Percentiles rank a stretch among this genome's conserved stretches.
Conservation (phyloP, 2,888 invertebrate genomes). For the Lampropteryx suffumata region DNA sequence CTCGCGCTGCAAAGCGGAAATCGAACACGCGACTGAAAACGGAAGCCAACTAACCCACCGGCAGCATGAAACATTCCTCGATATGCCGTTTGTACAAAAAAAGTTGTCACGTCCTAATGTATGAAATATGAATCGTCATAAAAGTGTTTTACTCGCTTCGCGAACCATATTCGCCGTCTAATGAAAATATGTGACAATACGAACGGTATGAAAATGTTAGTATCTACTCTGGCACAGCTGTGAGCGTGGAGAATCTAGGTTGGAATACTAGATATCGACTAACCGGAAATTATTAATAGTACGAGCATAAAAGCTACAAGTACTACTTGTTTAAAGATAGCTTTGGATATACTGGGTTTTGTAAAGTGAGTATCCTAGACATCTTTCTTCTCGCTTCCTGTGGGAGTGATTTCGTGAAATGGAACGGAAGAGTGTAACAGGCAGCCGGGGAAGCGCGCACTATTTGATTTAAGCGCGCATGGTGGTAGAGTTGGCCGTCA, state of each 20-base stretch:
- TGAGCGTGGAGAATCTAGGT: constrained; percentile 35
- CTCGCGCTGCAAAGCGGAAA: constrained; percentile 5
- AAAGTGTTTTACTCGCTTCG: constrained; percentile 39
- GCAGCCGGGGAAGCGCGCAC: too few species aligned
- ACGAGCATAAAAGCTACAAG: constrained; percentile 18
- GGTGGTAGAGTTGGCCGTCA: too few species aligned
- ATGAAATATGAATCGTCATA: constrained; percentile 31
- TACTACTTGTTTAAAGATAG: constrained; percentile 6
- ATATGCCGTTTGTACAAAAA: constrained; percentile 1
- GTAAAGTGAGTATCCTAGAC: too few species aligned
- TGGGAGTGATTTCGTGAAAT: too few species aligned
- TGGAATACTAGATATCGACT: constrained; percentile 29
- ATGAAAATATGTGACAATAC: constrained; percentile 47
- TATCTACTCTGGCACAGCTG: constrained; percentile 26
- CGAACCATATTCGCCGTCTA: constrained; percentile 40
- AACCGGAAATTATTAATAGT: constrained; percentile 29
- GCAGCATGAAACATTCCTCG: constrained; percentile 12
- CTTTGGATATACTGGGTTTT: not conserved
- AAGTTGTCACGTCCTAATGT: constrained; percentile 19
- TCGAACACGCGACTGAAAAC: not conserved
- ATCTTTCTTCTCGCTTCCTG: too few species aligned
- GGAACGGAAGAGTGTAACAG: too few species aligned
- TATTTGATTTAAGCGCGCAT: too few species aligned
- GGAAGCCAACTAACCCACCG: constrained; percentile 1
- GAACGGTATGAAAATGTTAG: constrained; percentile 41